Evolutionary conservation across 2,888 invertebrate species (phyloP), one percentile per base, ranked within the genome.

Genomic region (Selenia dentaria): DNA sequence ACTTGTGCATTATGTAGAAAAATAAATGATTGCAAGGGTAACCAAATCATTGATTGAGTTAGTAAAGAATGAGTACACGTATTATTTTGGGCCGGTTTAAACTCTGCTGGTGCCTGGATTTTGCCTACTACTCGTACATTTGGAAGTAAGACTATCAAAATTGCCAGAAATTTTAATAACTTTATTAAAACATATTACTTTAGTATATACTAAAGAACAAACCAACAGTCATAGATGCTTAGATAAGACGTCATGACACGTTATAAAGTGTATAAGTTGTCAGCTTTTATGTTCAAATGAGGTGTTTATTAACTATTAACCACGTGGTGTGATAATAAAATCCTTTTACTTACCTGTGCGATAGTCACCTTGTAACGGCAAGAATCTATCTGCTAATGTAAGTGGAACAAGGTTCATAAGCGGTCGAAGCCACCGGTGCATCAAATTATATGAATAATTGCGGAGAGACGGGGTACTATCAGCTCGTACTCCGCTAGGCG

Each of bases 341-440:
- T 35, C 22, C 33, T 37, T 38, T 37, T 33, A 39, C 32, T 35
- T 27, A 38, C 39, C 29, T 49, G 55, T 61, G 65, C 64, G 70
- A 75, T 73, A 75, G 74, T 80, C 74, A 76, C 78, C 80, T 83
- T 80, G 84, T 71, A 74, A 61, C 66, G 35, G 20, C 31, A 9
- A 35, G 25, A 36, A 65, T 65, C 64, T 74, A 70, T 75, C 73
- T 72, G 70, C 65, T 79, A 80, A 79, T 78, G 71, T 79, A 87
- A 85, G 80, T 89, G 69, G 89, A 82, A 83, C 88, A 83, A 90
- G 88, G 89, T 87, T 87, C 85, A 83, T 77, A 76, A 79, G 71
- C 81, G 81, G 80, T 75, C 75, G 77, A 70, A 77, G 64, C 64
- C 74, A 74, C 64, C 62, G 66, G 70, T 76, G 76, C 77, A 80